Evolutionary conservation across 2,797 vertebrate species (phyloP).

Genomic region (Pseudomugil gertrudae): DNA sequence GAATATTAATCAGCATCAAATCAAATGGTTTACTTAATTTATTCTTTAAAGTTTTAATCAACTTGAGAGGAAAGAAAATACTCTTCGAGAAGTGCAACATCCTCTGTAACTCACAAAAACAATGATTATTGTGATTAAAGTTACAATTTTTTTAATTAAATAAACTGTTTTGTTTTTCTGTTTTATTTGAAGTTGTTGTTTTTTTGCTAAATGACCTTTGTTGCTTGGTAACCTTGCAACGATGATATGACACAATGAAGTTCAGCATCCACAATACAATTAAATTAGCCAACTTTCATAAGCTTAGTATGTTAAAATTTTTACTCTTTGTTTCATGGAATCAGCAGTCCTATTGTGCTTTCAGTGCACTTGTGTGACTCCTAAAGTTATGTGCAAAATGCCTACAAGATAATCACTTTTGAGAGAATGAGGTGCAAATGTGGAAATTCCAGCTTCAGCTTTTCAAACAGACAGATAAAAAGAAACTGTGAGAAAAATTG

Average conservation of each 20-base stretch:
- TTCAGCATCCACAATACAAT: neutral
- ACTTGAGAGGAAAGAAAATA: no score
- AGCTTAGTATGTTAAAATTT: neutral
- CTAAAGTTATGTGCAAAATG: neutral
- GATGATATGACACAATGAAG: constrained; percentile 12
- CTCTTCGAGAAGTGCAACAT: neutral
- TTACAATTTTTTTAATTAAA: neutral
- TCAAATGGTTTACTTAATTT: neutral
- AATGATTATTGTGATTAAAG: neutral
- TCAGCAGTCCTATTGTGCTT: neutral
- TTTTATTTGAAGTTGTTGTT: neutral
- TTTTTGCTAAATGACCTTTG: neutral
- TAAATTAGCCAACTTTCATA: neutral
- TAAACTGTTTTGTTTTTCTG: neutral
- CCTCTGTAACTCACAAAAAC: no score
- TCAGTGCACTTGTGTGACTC: constrained; percentile 1
- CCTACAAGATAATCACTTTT: constrained; percentile 1
- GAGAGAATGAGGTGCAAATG: neutral
- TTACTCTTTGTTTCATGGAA: neutral
- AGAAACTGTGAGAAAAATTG: neutral
- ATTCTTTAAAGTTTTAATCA: neutral
- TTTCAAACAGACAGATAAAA: neutral
- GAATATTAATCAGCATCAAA: neutral
- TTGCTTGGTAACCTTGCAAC: neutral
- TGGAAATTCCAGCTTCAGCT: neutral